Percentiles rank a stretch among this genome's conserved stretches.
phyloP scores from a whole-genome alignment of 2,797 vertebrate species.

The Ibycter americanus region DNA sequence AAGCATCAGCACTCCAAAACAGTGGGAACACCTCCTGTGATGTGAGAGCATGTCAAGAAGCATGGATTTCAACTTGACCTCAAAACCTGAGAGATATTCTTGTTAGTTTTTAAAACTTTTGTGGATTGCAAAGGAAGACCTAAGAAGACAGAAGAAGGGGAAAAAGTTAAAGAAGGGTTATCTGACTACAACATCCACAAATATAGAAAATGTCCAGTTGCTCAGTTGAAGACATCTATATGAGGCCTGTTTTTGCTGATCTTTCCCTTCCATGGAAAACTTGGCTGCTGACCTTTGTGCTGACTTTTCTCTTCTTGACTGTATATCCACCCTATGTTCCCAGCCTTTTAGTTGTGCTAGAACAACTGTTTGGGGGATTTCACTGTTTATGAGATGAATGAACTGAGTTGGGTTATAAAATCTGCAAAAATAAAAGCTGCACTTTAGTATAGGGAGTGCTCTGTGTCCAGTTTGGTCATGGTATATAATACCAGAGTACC shows the following conservation, averaged over 20 bases:
- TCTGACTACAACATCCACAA: background rate
- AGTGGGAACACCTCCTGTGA: background rate
- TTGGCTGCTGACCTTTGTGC: background rate
- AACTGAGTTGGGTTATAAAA: background rate
- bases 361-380: background rate
- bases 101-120: background rate
- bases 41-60: background rate
- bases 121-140: background rate
- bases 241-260: background rate
- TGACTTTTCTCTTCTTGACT: background rate
- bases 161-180: background rate
- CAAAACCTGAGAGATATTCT: background rate
- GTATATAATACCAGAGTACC: background rate
- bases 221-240: background rate
- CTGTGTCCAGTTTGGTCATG: background rate
- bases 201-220: background rate
- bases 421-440: background rate
- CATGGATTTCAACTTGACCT: background rate
- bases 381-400: background rate
- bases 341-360: background rate
- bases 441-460: background rate
- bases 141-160: background rate
- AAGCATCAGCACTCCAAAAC: background rate
- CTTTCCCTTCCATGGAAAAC: background rate
- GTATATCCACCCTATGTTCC: fast-evolving